Evolutionary conservation across 2,797 vertebrate genomes (phyloP).

Genomic region (Microtus obscurus): DNA sequence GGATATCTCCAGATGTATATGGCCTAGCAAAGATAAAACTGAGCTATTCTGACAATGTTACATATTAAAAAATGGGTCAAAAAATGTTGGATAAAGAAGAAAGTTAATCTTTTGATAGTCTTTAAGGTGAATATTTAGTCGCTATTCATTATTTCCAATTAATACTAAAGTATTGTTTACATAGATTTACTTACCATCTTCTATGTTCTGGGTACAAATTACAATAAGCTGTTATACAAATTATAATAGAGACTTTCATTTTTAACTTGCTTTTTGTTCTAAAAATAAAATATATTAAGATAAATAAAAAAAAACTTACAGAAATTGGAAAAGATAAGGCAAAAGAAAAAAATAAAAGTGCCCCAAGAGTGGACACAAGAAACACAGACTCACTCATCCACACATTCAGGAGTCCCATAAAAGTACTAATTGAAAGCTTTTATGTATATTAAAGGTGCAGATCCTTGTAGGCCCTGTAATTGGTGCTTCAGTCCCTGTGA

Average conservation of each 20-base stretch:
- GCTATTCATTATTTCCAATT: background rate
- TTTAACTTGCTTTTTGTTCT: background rate
- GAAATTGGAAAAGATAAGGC: background rate
- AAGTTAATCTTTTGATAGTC: background rate
- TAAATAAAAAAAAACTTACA: background rate
- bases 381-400: background rate
- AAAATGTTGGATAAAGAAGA: background rate
- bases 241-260: background rate
- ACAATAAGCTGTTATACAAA: background rate
- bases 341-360: background rate
- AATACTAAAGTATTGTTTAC: background rate
- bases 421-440: background rate
- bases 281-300: background rate
- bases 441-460: background rate
- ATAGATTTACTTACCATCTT: background rate
- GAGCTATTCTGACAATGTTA: rapidly evolving
- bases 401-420: background rate
- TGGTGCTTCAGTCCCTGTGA: background rate
- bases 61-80: background rate
- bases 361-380: background rate
- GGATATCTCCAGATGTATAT: rapidly evolving
- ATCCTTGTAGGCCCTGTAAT: background rate
- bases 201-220: background rate
- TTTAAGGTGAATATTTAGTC: background rate
- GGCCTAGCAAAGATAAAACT: background rate